phyloP scores from a whole-genome alignment of 2,888 invertebrate species.

The Thecocarcelia acutangulata region DNA sequence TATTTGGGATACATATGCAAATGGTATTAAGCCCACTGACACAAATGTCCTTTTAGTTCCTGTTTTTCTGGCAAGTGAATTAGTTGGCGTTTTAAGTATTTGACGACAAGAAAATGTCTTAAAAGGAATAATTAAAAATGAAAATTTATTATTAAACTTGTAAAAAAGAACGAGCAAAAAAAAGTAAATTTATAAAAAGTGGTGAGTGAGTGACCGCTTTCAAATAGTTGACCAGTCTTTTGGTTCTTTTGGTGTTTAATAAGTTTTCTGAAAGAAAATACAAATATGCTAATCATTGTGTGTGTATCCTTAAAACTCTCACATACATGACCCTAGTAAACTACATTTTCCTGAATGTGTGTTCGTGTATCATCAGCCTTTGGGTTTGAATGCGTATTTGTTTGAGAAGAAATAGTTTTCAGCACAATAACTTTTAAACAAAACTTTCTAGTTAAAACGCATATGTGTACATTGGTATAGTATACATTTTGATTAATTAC shows the following conservation, averaged over 20 bases:
- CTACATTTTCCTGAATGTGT: constrained; percentile 32
- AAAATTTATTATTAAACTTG: neutral
- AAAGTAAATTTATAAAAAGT: no score
- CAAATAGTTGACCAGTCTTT: no score
- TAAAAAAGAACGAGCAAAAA: neutral
- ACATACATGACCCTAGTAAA: constrained; percentile 58
- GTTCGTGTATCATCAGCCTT: neutral
- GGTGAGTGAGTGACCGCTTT: no score
- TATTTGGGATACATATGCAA: neutral
- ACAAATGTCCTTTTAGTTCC: constrained; percentile 56
- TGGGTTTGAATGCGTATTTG: neutral
- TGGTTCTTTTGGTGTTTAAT: no score
- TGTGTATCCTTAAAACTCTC: constrained; percentile 62
- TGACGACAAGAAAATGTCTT: constrained; percentile 6
- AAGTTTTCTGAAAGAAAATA: neutral
- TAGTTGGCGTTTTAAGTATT: constrained; percentile 44
- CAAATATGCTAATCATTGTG: constrained; percentile 34
- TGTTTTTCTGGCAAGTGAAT: constrained; percentile 41
- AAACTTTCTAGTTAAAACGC: neutral
- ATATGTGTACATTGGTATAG: no score
- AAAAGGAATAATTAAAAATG: neutral
- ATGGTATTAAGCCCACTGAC: constrained; percentile 49
- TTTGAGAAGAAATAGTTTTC: neutral
- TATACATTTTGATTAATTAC: no score
- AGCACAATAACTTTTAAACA: neutral